Base-by-base conservation (phyloP, 2,797 vertebrate genomes). In the Fistularia tabacaria region DNA sequence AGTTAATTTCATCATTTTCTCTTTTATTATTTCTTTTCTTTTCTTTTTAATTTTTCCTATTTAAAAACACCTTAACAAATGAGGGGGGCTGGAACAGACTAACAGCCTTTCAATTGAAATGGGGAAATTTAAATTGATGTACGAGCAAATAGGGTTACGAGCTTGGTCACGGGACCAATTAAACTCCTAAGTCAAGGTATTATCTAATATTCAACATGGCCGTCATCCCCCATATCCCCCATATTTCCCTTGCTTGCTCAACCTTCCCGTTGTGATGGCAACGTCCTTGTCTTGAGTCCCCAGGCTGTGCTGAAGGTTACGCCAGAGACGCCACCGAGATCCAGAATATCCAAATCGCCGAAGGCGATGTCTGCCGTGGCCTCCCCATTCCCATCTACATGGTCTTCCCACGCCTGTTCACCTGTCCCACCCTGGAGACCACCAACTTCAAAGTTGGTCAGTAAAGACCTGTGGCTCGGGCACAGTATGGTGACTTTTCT, bases 391-490 rank as follows among this genome's bases (percentile, higher is more conserved):
- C 96, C 62, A 92, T 99, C 54, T 89, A 98, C 89, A 99, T 99
- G 96, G 92, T 98, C 13, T 98, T 99, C 51, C 96, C 97, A 51
- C 69, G 96, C 39, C 86, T 99, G 5, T 98, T 99, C 89, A 98
- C 96, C 70, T 97, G 94, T 78, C 95, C 96, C 3, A 98, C 94
- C 0, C 82, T 99, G 69, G 94, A 99, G 82, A 99, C 97, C 4
- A 97, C 96, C 65, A 99, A 98, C 88, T 99, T 99, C 83, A 99
- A 98, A 98, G 93, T 99, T 1, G 96, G 97, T 98, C 73, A 91
- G 95, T 74, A 6, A 9, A 56, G 1, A 3, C 38, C 6, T 9
- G 7, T 3, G 11, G 9, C 38, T n/a, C 41, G 41, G 12, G 12
- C 9, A 9, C 12, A 9, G 9, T 45, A 11, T 45, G 43, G 11